Percentiles rank a stretch among this genome's conserved stretches.
phyloP scores from a whole-genome alignment of 1,140 invertebrate genomes.

The Drosophila repleta region DNA sequence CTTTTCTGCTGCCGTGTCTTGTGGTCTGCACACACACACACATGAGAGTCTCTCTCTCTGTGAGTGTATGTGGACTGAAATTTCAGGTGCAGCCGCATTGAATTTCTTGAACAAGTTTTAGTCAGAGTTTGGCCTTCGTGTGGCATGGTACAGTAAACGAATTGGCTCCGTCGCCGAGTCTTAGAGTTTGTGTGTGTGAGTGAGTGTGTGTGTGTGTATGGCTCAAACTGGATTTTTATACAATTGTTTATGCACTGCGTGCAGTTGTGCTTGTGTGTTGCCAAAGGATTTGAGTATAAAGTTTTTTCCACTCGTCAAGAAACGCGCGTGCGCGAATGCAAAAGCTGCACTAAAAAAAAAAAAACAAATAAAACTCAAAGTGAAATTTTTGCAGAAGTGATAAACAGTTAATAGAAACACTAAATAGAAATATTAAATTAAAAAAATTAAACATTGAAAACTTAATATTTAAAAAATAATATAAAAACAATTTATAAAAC shows the following conservation, averaged over 20 bases:
- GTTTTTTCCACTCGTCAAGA: constrained; percentile 27
- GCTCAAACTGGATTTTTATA: constrained; percentile 50
- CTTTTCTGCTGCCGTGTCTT: constrained; percentile 77
- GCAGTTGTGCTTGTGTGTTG: constrained; percentile 20
- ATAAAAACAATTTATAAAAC: neutral
- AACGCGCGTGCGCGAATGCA: constrained; percentile 27
- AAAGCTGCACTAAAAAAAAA: neutral
- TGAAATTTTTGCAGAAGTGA: constrained; percentile 4
- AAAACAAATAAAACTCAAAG: constrained; percentile 1
- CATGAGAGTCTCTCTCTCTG: constrained; percentile 20
- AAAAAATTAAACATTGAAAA: neutral
- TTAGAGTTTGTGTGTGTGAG: constrained; percentile 39
- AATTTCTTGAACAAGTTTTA: constrained; percentile 82
- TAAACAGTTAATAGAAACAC: neutral
- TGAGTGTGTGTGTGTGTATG: constrained; percentile 21
- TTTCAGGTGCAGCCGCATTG: constrained; percentile 76
- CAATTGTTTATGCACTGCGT: constrained; percentile 46
- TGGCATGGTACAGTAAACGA: constrained; percentile 83
- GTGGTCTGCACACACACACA: constrained; percentile 52
- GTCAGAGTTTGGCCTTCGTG: constrained; percentile 84
- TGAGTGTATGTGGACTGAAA: constrained; percentile 52
- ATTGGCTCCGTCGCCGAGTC: constrained; percentile 43
- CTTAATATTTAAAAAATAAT: neutral
- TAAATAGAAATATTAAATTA: neutral
- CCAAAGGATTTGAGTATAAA: constrained; percentile 40